Evolutionary conservation across 2,797 vertebrate species (phyloP).

Genomic region (Malacoctenus gilli): DNA sequence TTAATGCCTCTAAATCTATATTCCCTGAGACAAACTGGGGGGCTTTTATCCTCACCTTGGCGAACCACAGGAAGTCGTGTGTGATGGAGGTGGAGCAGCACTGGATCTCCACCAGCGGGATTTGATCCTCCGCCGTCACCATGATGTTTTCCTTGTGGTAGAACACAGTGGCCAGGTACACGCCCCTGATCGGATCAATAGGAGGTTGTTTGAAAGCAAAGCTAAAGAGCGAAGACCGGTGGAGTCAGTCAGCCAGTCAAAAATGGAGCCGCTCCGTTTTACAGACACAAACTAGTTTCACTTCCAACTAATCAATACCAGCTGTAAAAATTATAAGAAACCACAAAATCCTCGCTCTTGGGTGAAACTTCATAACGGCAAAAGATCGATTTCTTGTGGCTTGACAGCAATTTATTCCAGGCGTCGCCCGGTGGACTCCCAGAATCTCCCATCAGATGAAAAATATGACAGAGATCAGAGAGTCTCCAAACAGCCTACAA

Average conservation of each 20-base stretch:
- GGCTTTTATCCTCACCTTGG: conserved; percentile 74
- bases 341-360: not conserved
- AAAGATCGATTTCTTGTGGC: not conserved
- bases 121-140: conserved; percentile 80
- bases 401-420: conserved; percentile 4
- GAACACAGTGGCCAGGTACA: conserved; percentile 81
- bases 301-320: not conserved
- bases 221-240: not conserved
- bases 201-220: not conserved
- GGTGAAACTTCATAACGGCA: not conserved
- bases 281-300: not conserved
- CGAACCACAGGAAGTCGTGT: conserved; percentile 84
- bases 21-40: too few relatives aligned
- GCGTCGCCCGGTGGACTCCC: not conserved
- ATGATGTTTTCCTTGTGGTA: conserved; percentile 83
- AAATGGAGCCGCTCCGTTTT: not conserved
- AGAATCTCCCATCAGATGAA: not conserved
- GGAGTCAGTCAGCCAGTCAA: too few relatives aligned
- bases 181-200: conserved; percentile 67
- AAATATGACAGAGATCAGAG: not conserved
- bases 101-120: conserved; percentile 84
- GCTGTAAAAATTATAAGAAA: not conserved
- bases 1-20: too few relatives aligned
- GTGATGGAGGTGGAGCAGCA: conserved; percentile 81
- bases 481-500: not conserved